Conservation (phyloP, 2,113 vertebrate genomes). For the Callorhinus ursinus region DNA sequence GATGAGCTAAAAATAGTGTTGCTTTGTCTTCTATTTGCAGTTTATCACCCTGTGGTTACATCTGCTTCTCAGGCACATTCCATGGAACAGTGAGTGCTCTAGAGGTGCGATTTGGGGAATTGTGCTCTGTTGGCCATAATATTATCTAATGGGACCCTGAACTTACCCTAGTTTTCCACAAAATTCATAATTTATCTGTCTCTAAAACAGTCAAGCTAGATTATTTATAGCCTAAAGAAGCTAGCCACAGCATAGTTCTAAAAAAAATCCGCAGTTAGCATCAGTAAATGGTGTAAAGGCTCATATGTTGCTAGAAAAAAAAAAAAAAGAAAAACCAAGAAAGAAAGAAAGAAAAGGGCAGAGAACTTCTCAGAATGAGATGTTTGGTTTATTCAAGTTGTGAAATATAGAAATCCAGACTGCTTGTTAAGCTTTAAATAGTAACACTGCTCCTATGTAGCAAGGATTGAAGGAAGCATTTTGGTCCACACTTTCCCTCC, state of each 20-base stretch:
- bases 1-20: neutral
- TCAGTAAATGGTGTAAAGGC: slow-evolving; percentile 47
- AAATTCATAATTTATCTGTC: slow-evolving; percentile 43
- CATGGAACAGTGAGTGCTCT: neutral
- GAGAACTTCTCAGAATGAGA: slow-evolving; percentile 37
- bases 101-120: neutral
- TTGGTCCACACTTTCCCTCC: neutral
- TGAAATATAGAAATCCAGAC: slow-evolving; percentile 46
- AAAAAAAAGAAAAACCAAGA: neutral
- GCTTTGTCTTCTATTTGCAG: neutral
- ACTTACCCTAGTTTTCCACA: neutral
- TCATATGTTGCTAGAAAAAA: neutral
- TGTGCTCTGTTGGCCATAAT: neutral
- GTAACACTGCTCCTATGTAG: neutral
- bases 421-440: slow-evolving; percentile 25
- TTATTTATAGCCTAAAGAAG: slow-evolving; percentile 60
- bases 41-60: neutral
- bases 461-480: neutral
- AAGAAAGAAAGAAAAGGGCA: slow-evolving; percentile 21
- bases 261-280: slow-evolving; percentile 52
- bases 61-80: neutral
- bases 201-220: slow-evolving; percentile 29
- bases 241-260: slow-evolving; percentile 50
- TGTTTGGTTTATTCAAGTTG: slow-evolving; percentile 43
- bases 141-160: neutral